Percentiles rank a stretch among this genome's conserved stretches.
Conservation (phyloP, 2,797 vertebrate species). For the Hippopotamyrus pictus region DNA sequence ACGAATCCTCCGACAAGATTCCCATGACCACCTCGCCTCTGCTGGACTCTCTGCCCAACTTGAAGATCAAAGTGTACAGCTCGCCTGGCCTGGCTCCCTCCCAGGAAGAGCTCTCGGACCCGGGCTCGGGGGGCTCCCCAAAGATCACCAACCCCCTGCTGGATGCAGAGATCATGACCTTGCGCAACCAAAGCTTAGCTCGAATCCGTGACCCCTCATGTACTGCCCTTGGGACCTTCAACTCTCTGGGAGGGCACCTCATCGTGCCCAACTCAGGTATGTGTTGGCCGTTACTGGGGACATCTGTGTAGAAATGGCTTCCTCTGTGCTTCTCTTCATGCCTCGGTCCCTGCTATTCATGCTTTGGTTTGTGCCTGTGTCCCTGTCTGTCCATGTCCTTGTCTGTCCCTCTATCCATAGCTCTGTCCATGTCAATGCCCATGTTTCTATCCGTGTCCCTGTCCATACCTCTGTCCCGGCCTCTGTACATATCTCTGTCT, state of each 20-base stretch:
- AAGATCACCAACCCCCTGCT: conserved; percentile 84
- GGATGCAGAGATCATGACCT: conserved; percentile 81
- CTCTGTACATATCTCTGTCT: neutral
- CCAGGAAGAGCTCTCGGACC: conserved; percentile 86
- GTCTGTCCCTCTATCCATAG: neutral
- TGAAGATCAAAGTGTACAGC: conserved; percentile 97
- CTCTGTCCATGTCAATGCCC: neutral
- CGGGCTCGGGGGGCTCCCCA: conserved; percentile 85
- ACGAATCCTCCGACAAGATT: conserved; percentile 94
- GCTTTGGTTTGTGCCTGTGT: neutral
- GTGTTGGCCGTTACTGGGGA: neutral
- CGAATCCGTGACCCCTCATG: conserved; percentile 88
- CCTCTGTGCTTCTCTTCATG: neutral
- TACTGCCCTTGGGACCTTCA: conserved; percentile 88
- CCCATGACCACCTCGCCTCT: conserved; percentile 98
- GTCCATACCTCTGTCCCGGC: neutral
- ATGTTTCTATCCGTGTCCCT: neutral
- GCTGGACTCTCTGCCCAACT: conserved; percentile 87
- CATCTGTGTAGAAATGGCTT: neutral
- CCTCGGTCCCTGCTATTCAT: neutral
- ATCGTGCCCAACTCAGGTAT: conserved; percentile 93
- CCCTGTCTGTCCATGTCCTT: neutral
- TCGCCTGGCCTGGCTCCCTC: conserved; percentile 84
- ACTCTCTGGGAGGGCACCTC: conserved; percentile 88
- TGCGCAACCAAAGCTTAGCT: conserved; percentile 83